phyloP scores from a whole-genome alignment of 2,113 vertebrate species.

The Chiloscyllium plagiosum region DNA sequence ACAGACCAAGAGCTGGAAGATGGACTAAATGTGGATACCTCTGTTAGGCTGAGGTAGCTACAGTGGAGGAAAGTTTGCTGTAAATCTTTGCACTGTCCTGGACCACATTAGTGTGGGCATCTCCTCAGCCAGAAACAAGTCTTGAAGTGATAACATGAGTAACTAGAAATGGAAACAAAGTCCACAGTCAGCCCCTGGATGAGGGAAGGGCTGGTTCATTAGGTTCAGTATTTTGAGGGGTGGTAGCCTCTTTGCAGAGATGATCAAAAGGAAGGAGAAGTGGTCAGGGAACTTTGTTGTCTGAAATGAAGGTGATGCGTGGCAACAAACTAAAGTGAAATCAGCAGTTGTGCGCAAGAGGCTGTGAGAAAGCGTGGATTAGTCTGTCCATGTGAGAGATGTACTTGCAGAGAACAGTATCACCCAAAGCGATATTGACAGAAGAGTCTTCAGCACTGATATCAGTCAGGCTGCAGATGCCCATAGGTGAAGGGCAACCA shows the following conservation, averaged over 20 bases:
- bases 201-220: neutral
- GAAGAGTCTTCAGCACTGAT: too few species aligned
- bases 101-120: neutral
- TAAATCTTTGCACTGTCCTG: neutral
- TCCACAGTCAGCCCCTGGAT: too few species aligned
- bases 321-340: too few species aligned
- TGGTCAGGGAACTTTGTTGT: neutral
- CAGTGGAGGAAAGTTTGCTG: neutral
- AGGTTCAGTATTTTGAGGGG: neutral
- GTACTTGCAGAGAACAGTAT: too few species aligned
- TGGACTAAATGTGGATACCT: neutral
- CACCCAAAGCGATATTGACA: too few species aligned
- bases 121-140: neutral
- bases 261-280: neutral
- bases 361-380: too few species aligned
- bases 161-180: neutral
- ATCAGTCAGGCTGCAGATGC: too few species aligned
- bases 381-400: too few species aligned
- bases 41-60: neutral
- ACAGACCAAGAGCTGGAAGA: neutral
- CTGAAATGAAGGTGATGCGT: too few species aligned
- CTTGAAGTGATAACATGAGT: neutral
- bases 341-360: too few species aligned
- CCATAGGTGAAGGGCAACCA: too few species aligned
- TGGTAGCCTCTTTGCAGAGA: neutral